Percentiles rank a stretch among this genome's conserved stretches.
phyloP scores from a whole-genome alignment of 2,888 invertebrate genomes.

The Hypomecis punctinalis region DNA sequence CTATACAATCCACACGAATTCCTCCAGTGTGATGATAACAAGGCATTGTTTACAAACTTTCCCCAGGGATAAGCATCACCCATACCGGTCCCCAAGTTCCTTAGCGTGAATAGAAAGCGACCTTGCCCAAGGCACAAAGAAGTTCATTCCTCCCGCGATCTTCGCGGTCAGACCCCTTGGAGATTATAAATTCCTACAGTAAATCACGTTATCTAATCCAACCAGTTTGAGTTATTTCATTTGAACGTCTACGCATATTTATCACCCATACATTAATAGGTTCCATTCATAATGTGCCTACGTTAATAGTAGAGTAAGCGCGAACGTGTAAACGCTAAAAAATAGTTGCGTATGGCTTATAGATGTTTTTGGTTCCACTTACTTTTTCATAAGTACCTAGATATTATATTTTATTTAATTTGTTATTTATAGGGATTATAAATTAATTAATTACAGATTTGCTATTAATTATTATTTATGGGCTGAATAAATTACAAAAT shows the following conservation, averaged over 20 bases:
- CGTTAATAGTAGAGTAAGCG: neutral
- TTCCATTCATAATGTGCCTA: slow-evolving; percentile 22
- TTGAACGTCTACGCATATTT: slow-evolving; percentile 36
- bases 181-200: slow-evolving; percentile 33
- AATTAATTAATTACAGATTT: too few species aligned
- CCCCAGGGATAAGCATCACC: slow-evolving; percentile 47
- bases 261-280: slow-evolving; percentile 29
- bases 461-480: too few species aligned
- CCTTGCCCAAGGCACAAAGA: slow-evolving; percentile 67
- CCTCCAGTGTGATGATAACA: neutral
- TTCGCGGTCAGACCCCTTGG: slow-evolving; percentile 45
- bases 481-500: too few species aligned
- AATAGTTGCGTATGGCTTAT: neutral
- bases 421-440: too few species aligned
- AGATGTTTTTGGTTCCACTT: neutral
- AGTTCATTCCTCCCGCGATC: slow-evolving; percentile 73
- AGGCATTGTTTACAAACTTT: slow-evolving; percentile 44
- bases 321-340: neutral
- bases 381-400: neutral
- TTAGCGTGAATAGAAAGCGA: slow-evolving; percentile 68
- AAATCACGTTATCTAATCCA: slow-evolving; percentile 27
- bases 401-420: neutral
- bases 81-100: slow-evolving; percentile 58
- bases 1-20: neutral
- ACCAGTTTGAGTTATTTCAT: slow-evolving; percentile 36